Evolutionary conservation across 2,113 vertebrate genomes (phyloP), one percentile per base, ranked within the genome.

Genomic region (Eonycteris spelaea): DNA sequence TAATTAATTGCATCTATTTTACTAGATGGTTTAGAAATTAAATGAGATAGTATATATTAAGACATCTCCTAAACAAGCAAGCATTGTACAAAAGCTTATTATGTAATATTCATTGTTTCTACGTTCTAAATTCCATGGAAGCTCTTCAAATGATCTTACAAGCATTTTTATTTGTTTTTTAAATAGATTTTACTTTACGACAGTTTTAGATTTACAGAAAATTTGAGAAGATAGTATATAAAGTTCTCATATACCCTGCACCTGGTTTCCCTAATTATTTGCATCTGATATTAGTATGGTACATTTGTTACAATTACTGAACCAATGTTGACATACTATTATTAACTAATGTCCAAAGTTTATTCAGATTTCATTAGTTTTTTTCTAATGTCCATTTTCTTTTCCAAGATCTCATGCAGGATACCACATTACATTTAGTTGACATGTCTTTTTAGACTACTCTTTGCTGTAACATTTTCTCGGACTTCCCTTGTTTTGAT

Each of bases 11-110:
- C 70, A 78, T 79, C 22, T 79, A 78, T 14, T 86, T 86, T 61
- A 74, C 40, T 92, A 75, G 48, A 90, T 1, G 35, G 6, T 65
- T 94, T 77, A 79, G 86, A 95, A 92, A 70, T 94, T 89, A 95
- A 96, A 87, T 93, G 30, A 78, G 19, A 83, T 33, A 45, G 7
- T 68, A 74, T 11, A 61, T 67, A 45, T 74, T 74, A 94, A 68
- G 5, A 6, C 30, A 90, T 78, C 93, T 67, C 12, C 48, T 93
- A 92, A 83, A 71, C 40, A 43, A 91, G 71, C 26, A 96, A 95
- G 14, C 12, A 38, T 18, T 35, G 6, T 57, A 67, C 45, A 90
- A 90, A 87, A 91, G 24, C 15, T 87, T 90, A 71, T 61, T 53
- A 43, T 30, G 9, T 75, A 85, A 53, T 14, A 30, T 38, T 24